These are phyloP conservation scores for Bradypodion ventrale DNA, from an alignment of 2,797 vertebrate genomes.

Conservation along the genomic window DNA sequence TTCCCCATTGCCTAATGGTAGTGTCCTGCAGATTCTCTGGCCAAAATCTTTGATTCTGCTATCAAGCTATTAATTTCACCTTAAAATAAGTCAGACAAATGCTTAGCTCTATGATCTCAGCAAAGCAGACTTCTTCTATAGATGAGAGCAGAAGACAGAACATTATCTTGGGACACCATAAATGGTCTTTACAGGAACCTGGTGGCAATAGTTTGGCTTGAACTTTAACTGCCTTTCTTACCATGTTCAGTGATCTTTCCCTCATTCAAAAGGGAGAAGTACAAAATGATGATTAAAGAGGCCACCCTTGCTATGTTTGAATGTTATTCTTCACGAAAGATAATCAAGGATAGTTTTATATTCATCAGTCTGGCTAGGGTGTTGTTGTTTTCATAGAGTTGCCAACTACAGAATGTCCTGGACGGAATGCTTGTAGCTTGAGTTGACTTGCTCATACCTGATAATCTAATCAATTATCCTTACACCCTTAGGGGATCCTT, in stretches of 20 bases:
- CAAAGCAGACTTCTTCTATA: not conserved
- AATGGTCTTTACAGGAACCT: no score
- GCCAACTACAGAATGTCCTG: not conserved
- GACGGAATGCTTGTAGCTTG: not conserved
- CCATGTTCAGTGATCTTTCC: not conserved
- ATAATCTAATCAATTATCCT: not conserved
- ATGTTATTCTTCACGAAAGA: not conserved
- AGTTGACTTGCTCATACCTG: not conserved
- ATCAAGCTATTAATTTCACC: no score
- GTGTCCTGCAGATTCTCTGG: not conserved
- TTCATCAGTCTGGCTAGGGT: no score
- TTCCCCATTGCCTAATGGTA: not conserved
- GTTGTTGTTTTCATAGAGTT: no score
- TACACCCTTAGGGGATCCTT: not conserved
- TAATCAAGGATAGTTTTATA: no score
- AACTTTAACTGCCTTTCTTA: not conserved
- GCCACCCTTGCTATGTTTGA: not conserved
- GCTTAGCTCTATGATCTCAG: no score
- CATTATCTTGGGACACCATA: not conserved
- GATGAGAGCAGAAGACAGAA: not conserved
- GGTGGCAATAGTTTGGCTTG: no score
- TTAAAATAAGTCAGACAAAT: not conserved
- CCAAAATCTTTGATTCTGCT: no score
- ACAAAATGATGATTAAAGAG: not conserved
- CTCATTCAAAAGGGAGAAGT: not conserved